Conservation (phyloP, 2,888 invertebrate species). For the Cerastis rubricosa region DNA sequence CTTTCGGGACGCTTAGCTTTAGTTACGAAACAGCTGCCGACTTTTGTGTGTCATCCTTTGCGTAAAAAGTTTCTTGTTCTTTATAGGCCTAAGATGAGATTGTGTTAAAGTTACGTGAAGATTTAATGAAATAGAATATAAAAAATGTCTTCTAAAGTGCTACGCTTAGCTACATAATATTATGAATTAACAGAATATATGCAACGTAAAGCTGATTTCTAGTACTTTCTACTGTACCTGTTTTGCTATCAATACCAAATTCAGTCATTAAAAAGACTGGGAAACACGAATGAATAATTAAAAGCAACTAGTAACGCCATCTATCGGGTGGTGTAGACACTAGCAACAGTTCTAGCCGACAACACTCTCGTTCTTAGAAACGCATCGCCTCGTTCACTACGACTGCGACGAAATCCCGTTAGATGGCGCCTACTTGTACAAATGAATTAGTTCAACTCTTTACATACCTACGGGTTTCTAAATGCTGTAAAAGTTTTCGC, state of each 20-base stretch:
- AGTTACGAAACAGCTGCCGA: conserved; percentile 46
- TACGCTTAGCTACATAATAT: neutral
- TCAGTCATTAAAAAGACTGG: neutral
- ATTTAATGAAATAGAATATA: neutral
- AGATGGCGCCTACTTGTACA: conserved; percentile 53
- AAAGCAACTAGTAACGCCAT: conserved; percentile 65
- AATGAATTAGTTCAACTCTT: neutral
- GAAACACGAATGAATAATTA: neutral
- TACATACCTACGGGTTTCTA: neutral
- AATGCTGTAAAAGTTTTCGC: neutral
- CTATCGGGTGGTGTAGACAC: conserved; percentile 69
- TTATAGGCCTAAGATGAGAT: neutral
- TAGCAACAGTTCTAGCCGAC: conserved; percentile 11
- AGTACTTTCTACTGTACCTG: neutral
- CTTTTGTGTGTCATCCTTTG: conserved; percentile 9
- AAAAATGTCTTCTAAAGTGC: neutral
- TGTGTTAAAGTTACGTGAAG: neutral
- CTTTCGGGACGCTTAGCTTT: neutral
- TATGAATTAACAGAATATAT: neutral
- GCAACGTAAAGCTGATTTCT: neutral
- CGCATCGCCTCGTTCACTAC: neutral
- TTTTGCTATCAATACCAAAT: neutral
- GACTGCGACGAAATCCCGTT: conserved; percentile 3
- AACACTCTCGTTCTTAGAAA: neutral
- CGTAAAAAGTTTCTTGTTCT: conserved; percentile 1